phyloP scores from a whole-genome alignment of 2,888 invertebrate genomes.

The Nymphalis polychloros region DNA sequence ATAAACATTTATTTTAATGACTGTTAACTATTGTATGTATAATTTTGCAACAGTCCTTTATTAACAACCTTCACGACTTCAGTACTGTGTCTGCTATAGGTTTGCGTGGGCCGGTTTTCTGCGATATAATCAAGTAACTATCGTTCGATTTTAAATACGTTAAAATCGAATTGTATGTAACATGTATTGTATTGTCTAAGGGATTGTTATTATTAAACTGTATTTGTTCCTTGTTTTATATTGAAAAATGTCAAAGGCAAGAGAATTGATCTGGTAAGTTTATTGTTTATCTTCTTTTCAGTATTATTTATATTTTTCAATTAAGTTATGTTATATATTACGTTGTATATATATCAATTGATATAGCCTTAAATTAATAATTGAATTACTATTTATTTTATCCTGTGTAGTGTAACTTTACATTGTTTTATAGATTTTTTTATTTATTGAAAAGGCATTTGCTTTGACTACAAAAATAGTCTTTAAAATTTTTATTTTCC shows the following conservation, averaged over 20 bases:
- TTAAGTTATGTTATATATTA: too few relatives aligned
- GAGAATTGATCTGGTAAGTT: not conserved
- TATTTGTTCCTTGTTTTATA: not conserved
- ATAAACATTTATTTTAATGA: constrained; percentile 21
- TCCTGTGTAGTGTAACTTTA: too few relatives aligned
- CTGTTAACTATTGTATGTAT: constrained; percentile 38
- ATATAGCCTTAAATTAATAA: too few relatives aligned
- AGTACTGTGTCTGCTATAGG: constrained; percentile 56
- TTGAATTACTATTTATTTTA: too few relatives aligned
- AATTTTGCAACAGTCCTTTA: constrained; percentile 51
- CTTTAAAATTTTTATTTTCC: too few relatives aligned
- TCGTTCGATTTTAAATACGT: constrained; percentile 4
- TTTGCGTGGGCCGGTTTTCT: constrained; percentile 54
- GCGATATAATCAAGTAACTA: constrained; percentile 24
- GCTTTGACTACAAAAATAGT: too few relatives aligned
- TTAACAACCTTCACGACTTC: constrained; percentile 53
- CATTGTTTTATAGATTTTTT: too few relatives aligned
- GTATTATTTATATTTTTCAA: too few relatives aligned
- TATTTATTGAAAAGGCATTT: too few relatives aligned
- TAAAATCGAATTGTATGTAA: not conserved
- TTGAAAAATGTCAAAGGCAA: not conserved
- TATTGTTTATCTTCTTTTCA: not conserved
- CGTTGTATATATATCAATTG: too few relatives aligned
- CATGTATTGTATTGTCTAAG: not conserved
- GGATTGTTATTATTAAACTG: not conserved